Evolutionary conservation across 2,113 vertebrate species (phyloP), one percentile per base, ranked within the genome.

Genomic region (Odocoileus hemionus): DNA sequence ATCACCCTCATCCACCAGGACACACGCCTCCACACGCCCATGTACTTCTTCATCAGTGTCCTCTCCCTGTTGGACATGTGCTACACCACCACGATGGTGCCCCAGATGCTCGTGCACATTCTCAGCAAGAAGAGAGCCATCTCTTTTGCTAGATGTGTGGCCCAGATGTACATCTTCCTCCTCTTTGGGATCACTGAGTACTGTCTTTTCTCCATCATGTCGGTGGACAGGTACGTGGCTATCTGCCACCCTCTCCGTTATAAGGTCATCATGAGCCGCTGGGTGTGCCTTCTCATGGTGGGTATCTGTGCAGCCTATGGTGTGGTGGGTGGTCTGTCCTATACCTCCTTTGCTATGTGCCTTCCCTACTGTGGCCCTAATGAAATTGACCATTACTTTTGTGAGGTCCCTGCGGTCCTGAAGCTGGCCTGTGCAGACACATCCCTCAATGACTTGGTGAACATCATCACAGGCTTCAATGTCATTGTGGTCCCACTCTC

Each of bases 211-310:
- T 97, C 94, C 82, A 95, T 96, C 82, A 97, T 97, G 97, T 97
- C 94, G 0, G 13, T 97, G 67, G 95, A 97, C 60, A 96, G 95
- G 50, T 97, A 97, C 19, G 1, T 95, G 57, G 97, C 97, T 58
- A 97, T 97, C 91, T 98, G 98, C 52, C 96, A 96, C n/a, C 97
- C 96, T 11, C 93, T 97, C 88, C 43, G 47, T 13, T 98, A 98
- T 57, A 97, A 96, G 23, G 94, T 91, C 89, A 93, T 98, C 89
- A 95, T 96, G 95, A 97, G 67, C 33, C 76, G 0, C 33, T 39
- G 95, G 9, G 26, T 76, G 55, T 95, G 95, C 13, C 93, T 97
- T 23, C 26, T 96, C 55, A 30, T 96, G 97, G 95, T 91, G 28
- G 89, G 91, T 26, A 30, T 96, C 91, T 98, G 96, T 61, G 60